phyloP scores from a whole-genome alignment of 2,888 invertebrate species.

The Drosophila rubida region DNA sequence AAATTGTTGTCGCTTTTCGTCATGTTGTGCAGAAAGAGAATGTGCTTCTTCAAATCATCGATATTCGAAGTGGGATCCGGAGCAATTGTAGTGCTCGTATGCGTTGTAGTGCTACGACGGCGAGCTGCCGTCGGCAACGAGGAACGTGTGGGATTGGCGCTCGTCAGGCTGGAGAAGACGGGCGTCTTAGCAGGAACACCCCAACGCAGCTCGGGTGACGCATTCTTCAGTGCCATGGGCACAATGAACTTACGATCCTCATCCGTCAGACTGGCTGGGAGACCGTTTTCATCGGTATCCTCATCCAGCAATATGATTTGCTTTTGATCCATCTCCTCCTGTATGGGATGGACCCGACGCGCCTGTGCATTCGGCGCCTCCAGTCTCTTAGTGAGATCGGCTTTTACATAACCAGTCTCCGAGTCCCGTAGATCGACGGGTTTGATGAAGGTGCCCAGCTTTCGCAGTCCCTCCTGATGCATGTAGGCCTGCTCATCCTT shows the following conservation, averaged over 20 bases:
- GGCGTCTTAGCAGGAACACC: slow-evolving; percentile 44
- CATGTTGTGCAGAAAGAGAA: slow-evolving; percentile 84
- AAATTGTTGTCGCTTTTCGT: slow-evolving; percentile 84
- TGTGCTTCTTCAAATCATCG: slow-evolving; percentile 84
- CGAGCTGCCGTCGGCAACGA: slow-evolving; percentile 38
- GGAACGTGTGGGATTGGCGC: slow-evolving; percentile 55
- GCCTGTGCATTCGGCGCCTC: slow-evolving; percentile 60
- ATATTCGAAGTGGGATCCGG: slow-evolving; percentile 82
- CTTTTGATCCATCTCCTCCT: slow-evolving; percentile 84
- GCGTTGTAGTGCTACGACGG: slow-evolving; percentile 51
- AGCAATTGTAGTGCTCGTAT: slow-evolving; percentile 56
- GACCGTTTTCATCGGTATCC: slow-evolving; percentile 83
- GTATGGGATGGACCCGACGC: slow-evolving; percentile 82
- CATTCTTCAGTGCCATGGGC: slow-evolving; percentile 84
- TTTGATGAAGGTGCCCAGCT: slow-evolving; percentile 84
- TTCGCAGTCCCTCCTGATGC: slow-evolving; percentile 84
- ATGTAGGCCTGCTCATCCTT: slow-evolving; percentile 84
- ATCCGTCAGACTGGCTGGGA: slow-evolving; percentile 83
- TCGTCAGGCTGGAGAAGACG: slow-evolving; percentile 40
- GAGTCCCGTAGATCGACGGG: slow-evolving; percentile 84
- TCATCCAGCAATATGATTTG: slow-evolving; percentile 84
- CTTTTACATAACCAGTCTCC: slow-evolving; percentile 83
- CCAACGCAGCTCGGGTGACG: slow-evolving; percentile 80
- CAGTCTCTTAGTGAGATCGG: slow-evolving; percentile 83
- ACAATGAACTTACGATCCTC: slow-evolving; percentile 85